phyloP scores from a whole-genome alignment of 2,888 invertebrate genomes.

The Julus scanicus region DNA sequence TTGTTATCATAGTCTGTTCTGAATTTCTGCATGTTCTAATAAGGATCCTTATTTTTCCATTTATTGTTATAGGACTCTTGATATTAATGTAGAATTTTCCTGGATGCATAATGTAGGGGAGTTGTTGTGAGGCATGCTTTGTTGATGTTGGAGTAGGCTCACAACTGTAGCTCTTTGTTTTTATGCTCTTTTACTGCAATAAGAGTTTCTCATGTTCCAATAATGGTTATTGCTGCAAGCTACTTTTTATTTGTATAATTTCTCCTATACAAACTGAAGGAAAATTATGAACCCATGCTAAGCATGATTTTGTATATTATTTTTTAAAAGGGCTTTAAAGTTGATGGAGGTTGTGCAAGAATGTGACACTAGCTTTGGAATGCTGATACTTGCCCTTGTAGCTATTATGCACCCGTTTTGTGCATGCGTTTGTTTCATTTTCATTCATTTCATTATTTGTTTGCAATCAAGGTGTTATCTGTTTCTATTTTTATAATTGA shows the following conservation, averaged over 20 bases:
- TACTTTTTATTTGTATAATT: background rate
- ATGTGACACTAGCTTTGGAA: constrained; percentile 47
- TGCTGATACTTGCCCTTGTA: constrained; percentile 31
- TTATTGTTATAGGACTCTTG: too few species aligned
- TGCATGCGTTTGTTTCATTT: background rate
- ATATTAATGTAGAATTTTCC: too few species aligned
- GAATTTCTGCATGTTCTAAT: too few species aligned
- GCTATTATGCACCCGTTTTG: constrained; percentile 17
- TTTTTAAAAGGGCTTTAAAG: background rate
- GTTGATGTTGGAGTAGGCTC: too few species aligned
- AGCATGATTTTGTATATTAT: background rate
- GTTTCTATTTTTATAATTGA: background rate
- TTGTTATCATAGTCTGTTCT: too few species aligned
- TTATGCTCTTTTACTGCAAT: background rate
- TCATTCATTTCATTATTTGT: background rate
- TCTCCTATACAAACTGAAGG: background rate
- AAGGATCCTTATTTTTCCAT: too few species aligned
- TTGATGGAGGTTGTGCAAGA: constrained; percentile 45
- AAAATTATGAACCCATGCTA: constrained; percentile 22
- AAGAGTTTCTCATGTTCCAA: background rate
- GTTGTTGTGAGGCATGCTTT: too few species aligned
- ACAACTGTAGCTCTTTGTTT: background rate
- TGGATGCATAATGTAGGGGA: too few species aligned
- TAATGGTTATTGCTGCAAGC: background rate
- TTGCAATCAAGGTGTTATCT: background rate